Evolutionary conservation across 1,140 invertebrate species (phyloP).

Genomic region (Drosophila lowei): DNA sequence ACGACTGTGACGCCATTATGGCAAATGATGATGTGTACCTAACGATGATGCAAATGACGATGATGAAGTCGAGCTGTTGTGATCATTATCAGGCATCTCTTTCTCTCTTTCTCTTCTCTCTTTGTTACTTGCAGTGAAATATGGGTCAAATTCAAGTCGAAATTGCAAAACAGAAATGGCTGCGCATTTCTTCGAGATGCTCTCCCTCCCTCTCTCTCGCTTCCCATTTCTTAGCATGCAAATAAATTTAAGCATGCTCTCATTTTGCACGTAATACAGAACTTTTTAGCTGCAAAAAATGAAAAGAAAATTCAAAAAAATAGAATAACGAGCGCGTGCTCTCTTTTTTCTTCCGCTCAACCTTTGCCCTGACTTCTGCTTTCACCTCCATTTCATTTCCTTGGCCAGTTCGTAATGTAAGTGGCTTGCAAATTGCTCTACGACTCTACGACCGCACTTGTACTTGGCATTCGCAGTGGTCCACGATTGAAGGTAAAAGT

Average conservation of each 20-base stretch:
- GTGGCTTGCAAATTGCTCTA: constrained; percentile 58
- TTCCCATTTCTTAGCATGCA: constrained; percentile 23
- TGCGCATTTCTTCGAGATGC: constrained; percentile 18
- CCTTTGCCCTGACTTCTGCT: constrained; percentile 27
- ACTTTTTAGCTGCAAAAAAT: constrained; percentile 58
- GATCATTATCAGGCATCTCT: constrained; percentile 51
- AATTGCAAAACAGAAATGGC: constrained; percentile 50
- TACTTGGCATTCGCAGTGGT: constrained; percentile 45
- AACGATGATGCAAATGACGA: constrained; percentile 48
- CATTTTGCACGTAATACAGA: constrained; percentile 73
- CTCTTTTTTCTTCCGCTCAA: constrained; percentile 57
- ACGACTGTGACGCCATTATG: constrained; percentile 54
- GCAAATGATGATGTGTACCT: constrained; percentile 70
- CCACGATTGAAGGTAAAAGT: constrained; percentile 56
- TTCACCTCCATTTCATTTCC: constrained; percentile 28
- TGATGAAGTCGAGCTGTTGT: constrained; percentile 36
- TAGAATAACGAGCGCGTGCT: constrained; percentile 54
- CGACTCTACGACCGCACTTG: constrained; percentile 29
- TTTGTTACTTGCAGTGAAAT: constrained; percentile 50
- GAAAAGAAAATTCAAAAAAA: constrained; percentile 23
- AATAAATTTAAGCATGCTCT: constrained; percentile 65
- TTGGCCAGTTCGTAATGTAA: constrained; percentile 37
- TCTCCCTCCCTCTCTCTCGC: constrained; percentile 1
- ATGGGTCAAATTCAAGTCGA: constrained; percentile 65
- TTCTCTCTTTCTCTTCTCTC: constrained; percentile 20